Base-by-base conservation (phyloP, 2,888 invertebrate genomes). In the Noctua janthina region DNA sequence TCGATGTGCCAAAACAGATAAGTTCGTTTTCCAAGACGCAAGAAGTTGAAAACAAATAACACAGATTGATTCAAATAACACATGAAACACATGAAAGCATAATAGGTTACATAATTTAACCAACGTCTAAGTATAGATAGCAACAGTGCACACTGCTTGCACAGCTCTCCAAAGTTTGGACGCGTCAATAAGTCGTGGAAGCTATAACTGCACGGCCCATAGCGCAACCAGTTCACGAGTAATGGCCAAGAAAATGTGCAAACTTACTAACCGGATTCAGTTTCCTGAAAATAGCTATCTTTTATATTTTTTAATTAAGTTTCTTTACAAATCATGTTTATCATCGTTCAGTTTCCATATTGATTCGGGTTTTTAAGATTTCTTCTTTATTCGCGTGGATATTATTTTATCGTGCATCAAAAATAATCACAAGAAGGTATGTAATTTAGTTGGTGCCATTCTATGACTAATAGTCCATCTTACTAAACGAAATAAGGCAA, bases 151-250 rank as follows among this genome's bases (percentile, higher is more conserved):
- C 39, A 39, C 20, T 66, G 35, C 35, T 17, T 62, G 20, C 66
- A 81, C 72, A 83, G 72, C 81, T 81, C 76, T 81, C 88, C 83
- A 91, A 92, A 91, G 89, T 92, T 92, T 91, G 88, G 89, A 88
- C 90, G 89, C 91, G 92, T 92, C 93, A 93, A 93, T 94, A 94
- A 94, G 92, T 93, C 93, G 91, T 91, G 92, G 91, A 92, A 91
- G 94, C 93, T 92, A 94, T 95, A 94, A 91, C 93, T 93, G 93
- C 93, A 94, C 93, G 94, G 94, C 82, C 93, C 93, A 94, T 93
- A 91, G 93, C 91, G 91, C 92, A 87, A 92, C 91, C 90, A 88
- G 89, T 89, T 90, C 91, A 89, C 92, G 88, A 92, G 90, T 92
- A 91, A 92, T 92, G 91, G 91, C 90, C 89, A 91, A 91, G 91